phyloP scores from a whole-genome alignment of 2,888 invertebrate genomes.

The Amphipyra berbera region DNA sequence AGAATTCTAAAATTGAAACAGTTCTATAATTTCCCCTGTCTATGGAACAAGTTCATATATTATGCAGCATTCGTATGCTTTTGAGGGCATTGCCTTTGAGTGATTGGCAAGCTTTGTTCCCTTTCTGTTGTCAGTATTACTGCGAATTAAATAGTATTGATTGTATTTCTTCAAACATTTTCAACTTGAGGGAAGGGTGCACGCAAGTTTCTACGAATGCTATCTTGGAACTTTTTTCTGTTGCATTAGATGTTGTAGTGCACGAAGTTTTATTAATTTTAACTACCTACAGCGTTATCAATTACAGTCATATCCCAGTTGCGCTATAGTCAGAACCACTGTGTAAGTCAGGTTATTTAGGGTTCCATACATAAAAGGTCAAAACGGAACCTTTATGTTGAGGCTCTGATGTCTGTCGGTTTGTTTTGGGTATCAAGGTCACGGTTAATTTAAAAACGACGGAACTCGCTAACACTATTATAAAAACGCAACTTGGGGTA shows the following conservation, averaged over 20 bases:
- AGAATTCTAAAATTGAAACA: neutral
- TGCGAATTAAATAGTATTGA: slow-evolving; percentile 39
- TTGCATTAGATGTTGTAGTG: slow-evolving; percentile 36
- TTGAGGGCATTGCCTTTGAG: slow-evolving; percentile 44
- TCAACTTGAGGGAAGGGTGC: slow-evolving; percentile 24
- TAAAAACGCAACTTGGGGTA: slow-evolving; percentile 35
- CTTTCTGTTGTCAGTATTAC: slow-evolving; percentile 33
- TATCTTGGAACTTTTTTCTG: slow-evolving; percentile 15
- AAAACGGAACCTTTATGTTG: no score
- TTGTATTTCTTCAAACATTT: slow-evolving; percentile 43
- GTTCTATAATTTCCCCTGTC: slow-evolving; percentile 8
- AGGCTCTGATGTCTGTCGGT: no score
- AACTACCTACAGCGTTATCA: neutral
- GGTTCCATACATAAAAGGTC: no score
- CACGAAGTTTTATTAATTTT: slow-evolving; percentile 23
- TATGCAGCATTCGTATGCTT: slow-evolving; percentile 44
- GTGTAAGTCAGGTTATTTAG: no score
- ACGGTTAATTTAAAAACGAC: neutral
- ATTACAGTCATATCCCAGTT: slow-evolving; percentile 37
- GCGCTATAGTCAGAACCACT: neutral
- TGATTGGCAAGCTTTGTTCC: slow-evolving; percentile 43
- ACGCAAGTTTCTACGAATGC: slow-evolving; percentile 32
- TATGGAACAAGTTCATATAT: slow-evolving; percentile 39
- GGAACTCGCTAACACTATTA: neutral
- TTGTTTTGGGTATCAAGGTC: no score